Conservation (phyloP, 1,140 invertebrate species). For the Akabosia matsudoensis region DNA sequence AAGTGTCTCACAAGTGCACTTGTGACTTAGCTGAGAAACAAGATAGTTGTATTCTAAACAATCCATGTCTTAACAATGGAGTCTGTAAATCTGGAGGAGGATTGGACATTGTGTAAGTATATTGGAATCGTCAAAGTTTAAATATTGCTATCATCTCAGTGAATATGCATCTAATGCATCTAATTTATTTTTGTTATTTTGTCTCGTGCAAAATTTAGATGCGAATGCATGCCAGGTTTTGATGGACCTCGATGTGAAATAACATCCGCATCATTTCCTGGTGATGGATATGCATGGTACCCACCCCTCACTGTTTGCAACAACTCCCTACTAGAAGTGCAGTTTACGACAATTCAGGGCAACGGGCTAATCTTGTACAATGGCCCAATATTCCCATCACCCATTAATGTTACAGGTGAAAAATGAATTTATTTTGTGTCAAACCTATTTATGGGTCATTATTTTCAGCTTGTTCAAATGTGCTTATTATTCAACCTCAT, state of each 20-base stretch:
- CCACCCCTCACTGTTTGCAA: constrained; percentile 71
- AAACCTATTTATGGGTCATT: too few relatives aligned
- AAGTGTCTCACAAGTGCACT: constrained; percentile 70
- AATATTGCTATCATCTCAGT: neutral
- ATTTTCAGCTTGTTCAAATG: too few relatives aligned
- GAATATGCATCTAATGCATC: neutral
- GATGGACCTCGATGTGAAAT: constrained; percentile 87
- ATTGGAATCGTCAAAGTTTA: neutral
- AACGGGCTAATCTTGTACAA: constrained; percentile 86
- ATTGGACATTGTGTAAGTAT: constrained; percentile 30
- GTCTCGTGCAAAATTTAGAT: constrained; percentile 51
- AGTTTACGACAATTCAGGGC: constrained; percentile 65
- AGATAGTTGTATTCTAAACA: constrained; percentile 39
- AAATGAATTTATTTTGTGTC: too few relatives aligned
- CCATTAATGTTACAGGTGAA: constrained; percentile 60
- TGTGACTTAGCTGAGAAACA: constrained; percentile 58
- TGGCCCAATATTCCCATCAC: constrained; percentile 67
- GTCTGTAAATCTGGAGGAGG: constrained; percentile 48
- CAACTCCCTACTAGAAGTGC: constrained; percentile 71
- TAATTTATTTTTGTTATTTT: neutral
- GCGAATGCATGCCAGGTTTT: constrained; percentile 64
- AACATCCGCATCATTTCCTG: constrained; percentile 78
- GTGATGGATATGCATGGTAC: constrained; percentile 85
- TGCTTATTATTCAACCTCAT: constrained; percentile 22
- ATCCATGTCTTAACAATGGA: constrained; percentile 54